Evolutionary conservation across 2,797 vertebrate genomes (phyloP), one percentile per base, ranked within the genome.

Genomic region (Anisognathus igniventris): DNA sequence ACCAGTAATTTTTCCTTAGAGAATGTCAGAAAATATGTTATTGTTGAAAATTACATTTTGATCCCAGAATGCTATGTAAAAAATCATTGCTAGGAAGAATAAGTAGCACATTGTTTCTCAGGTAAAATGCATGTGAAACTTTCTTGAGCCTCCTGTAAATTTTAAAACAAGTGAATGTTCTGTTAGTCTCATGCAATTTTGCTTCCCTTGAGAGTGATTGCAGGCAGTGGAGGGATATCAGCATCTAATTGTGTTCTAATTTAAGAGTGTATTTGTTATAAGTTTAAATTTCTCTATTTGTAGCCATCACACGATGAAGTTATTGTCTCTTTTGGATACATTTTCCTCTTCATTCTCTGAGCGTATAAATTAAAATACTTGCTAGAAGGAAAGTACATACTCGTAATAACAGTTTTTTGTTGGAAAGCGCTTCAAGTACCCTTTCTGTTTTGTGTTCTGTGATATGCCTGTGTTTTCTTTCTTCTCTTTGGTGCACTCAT

Each of bases 41-140:
- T 96, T 97, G 95, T 96, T 94, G 96, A 97, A 97, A 97, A 96
- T 94, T 93, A 72, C 95, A 78, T 97, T 97, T 97, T 97, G 97
- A 97, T 97, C 95, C 85, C 90, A 90, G 90, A 93, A 95, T 95
- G 71, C 89, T 82, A 31, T 58, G 23, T 93, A 77, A 95, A 96
- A 88, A 90, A 90, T 64, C 85, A 37, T 48, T 61, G 67, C 42
- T 78, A 62, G 74, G 92, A 91, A 90, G 91, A 92, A 87, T 75
- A 91, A 93, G 91, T 76, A 78, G 54, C 50, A 39, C 79, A 23
- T 95, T 95, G 90, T 95, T 85, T 94, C 89, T 70, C 51, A 91
- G 79, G 75, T 65, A 44, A 53, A 90, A 87, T 24, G 81, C 87
- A 84, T 21, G 12, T 62, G 77, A 85, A 93, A 95, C 45, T 92